These are phyloP conservation scores for Acanthis flammea DNA, from an alignment of 2,797 vertebrate genomes.

Conservation along the genomic window DNA sequence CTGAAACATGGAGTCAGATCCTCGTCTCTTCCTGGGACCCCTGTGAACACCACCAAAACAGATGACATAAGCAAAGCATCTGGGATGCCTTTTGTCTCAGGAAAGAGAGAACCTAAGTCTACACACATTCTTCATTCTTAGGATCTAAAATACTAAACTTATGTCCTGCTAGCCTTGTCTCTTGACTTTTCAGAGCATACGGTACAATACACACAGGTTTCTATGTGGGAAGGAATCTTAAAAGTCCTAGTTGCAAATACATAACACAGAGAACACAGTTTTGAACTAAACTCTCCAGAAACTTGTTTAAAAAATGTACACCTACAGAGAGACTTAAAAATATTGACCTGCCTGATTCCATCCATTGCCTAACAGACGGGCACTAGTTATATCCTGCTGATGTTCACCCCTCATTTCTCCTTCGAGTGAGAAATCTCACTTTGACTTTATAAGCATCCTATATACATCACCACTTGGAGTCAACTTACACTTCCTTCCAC, in stretches of 20 bases:
- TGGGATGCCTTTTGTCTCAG: background rate
- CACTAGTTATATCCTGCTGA: background rate
- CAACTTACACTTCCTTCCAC: constrained; percentile 6
- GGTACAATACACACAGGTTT: background rate
- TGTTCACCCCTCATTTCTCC: background rate
- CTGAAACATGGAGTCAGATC: no score
- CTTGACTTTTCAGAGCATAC: background rate
- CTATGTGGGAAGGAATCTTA: background rate
- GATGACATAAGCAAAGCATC: background rate
- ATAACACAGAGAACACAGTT: background rate
- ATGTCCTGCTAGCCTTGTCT: background rate
- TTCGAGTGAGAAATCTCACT: background rate
- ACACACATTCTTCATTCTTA: background rate
- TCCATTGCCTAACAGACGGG: background rate
- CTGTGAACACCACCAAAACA: background rate
- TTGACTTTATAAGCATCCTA: background rate
- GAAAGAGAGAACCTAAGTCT: background rate
- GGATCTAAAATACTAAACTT: background rate
- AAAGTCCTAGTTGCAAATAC: background rate
- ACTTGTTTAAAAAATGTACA: background rate
- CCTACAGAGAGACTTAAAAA: background rate
- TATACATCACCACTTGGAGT: background rate
- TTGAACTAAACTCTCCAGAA: background rate
- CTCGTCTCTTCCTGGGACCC: no score
- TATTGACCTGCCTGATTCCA: background rate